These are phyloP conservation scores for Cheilosia soror DNA, from an alignment of 2,888 invertebrate species.

Conservation along the genomic window DNA sequence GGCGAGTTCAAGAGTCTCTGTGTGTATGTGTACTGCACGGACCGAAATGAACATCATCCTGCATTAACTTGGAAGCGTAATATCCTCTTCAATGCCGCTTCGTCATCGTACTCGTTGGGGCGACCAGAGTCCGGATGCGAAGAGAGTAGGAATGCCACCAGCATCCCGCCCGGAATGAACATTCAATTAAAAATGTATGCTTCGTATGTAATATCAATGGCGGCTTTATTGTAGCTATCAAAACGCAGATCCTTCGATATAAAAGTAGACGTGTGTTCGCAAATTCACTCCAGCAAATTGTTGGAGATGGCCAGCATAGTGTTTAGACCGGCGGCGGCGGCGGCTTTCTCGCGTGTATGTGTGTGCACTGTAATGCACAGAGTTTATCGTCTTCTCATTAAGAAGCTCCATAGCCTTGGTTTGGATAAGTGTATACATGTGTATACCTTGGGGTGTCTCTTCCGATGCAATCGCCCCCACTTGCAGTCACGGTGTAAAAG, in stretches of 20 bases:
- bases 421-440: too few species aligned
- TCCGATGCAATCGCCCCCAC: slow-evolving; percentile 28
- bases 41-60: slow-evolving; percentile 59
- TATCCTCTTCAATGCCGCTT: slow-evolving; percentile 37
- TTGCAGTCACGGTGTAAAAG: slow-evolving; percentile 32
- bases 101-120: neutral
- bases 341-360: neutral
- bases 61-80: slow-evolving; percentile 60
- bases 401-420: slow-evolving; percentile 7
- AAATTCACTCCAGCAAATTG: slow-evolving; percentile 30
- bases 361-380: slow-evolving; percentile 30
- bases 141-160: slow-evolving; percentile 31
- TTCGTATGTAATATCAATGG: slow-evolving; percentile 55
- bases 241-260: slow-evolving; percentile 35
- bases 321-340: slow-evolving; percentile 1
- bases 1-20: slow-evolving; percentile 53
- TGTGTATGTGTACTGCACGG: slow-evolving; percentile 30
- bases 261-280: neutral
- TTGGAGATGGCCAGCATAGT: slow-evolving; percentile 33
- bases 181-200: slow-evolving; percentile 73
- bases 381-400: slow-evolving; percentile 67
- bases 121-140: slow-evolving; percentile 21
- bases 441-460: slow-evolving; percentile 11
- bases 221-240: slow-evolving; percentile 64
- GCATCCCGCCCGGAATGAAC: slow-evolving; percentile 51